These are phyloP conservation scores for Fragum sueziense DNA, from an alignment of 2,888 invertebrate genomes.

Conservation along the genomic window DNA sequence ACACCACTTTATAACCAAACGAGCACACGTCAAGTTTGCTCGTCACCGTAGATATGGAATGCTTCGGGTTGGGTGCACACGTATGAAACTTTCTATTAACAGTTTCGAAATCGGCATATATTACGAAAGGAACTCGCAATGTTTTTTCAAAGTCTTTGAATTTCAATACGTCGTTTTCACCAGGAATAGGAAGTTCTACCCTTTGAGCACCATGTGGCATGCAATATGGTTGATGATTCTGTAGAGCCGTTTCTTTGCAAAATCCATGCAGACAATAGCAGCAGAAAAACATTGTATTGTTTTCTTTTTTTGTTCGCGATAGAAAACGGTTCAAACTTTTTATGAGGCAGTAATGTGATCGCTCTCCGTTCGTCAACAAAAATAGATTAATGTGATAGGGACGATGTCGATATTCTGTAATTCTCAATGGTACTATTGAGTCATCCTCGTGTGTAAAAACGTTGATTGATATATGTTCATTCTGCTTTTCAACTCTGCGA, in stretches of 20 bases:
- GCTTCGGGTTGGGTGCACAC: slow-evolving; percentile 31
- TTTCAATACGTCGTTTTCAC: slow-evolving; percentile 27
- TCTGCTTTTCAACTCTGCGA: slow-evolving; percentile 24
- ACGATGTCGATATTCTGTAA: slow-evolving; percentile 17
- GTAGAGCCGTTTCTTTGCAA: slow-evolving; percentile 11
- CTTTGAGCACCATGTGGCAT: slow-evolving; percentile 32
- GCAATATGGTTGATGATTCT: slow-evolving; percentile 34
- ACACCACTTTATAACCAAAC: slow-evolving; percentile 43
- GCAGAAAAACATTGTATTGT: slow-evolving; percentile 23
- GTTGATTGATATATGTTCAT: slow-evolving; percentile 31
- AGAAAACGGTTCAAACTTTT: slow-evolving; percentile 47
- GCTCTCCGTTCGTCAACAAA: slow-evolving; percentile 29
- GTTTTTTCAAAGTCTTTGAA: slow-evolving; percentile 47
- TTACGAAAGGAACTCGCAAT: slow-evolving; percentile 37
- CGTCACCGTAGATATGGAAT: slow-evolving; percentile 16
- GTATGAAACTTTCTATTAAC: slow-evolving; percentile 37
- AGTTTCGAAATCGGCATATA: slow-evolving; percentile 47
- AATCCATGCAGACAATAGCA: slow-evolving; percentile 41
- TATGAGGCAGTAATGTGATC: slow-evolving; percentile 45
- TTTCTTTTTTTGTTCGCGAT: slow-evolving; percentile 27
- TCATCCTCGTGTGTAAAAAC: slow-evolving; percentile 46
- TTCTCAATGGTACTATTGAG: slow-evolving; percentile 28
- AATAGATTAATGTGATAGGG: slow-evolving; percentile 43
- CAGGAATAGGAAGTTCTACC: slow-evolving; percentile 21
- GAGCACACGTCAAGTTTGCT: slow-evolving; percentile 41